These are phyloP conservation scores for Sprattus sprattus DNA, from an alignment of 2,113 vertebrate genomes.

Conservation along the genomic window DNA sequence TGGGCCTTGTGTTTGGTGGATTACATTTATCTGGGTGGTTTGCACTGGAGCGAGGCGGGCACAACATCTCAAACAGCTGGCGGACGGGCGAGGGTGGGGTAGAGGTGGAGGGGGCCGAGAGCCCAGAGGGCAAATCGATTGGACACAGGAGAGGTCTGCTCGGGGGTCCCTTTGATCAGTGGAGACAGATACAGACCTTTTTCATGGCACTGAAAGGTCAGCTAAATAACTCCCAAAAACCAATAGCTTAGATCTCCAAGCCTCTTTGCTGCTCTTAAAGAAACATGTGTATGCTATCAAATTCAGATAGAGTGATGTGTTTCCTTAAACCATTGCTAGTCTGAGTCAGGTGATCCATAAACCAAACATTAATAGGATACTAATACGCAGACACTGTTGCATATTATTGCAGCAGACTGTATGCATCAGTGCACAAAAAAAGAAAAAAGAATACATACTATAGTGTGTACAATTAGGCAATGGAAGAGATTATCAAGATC, in stretches of 20 bases:
- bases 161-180: slow-evolving; percentile 44
- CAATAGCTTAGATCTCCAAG: not conserved
- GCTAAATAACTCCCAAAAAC: slow-evolving; percentile 16
- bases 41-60: slow-evolving; percentile 10
- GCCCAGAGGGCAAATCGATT: slow-evolving; percentile 44
- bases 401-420: not conserved
- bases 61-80: slow-evolving; percentile 49
- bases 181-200: slow-evolving; percentile 38
- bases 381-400: not conserved
- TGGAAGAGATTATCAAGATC: not conserved
- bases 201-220: slow-evolving; percentile 46
- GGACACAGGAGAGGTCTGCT: slow-evolving; percentile 44
- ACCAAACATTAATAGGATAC: not conserved
- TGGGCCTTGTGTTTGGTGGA: slow-evolving; percentile 38
- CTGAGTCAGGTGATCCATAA: not conserved
- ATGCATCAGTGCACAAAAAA: not conserved
- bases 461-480: not conserved
- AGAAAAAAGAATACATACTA: not conserved
- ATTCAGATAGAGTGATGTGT: not conserved
- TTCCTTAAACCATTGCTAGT: not conserved
- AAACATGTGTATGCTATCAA: not conserved
- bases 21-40: slow-evolving; percentile 41
- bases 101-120: slow-evolving; percentile 24
- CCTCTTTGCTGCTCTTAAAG: not conserved
- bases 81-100: not conserved